These are phyloP conservation scores for Drosophila heteroneura DNA, from an alignment of 2,888 invertebrate species.

Conservation along the genomic window DNA sequence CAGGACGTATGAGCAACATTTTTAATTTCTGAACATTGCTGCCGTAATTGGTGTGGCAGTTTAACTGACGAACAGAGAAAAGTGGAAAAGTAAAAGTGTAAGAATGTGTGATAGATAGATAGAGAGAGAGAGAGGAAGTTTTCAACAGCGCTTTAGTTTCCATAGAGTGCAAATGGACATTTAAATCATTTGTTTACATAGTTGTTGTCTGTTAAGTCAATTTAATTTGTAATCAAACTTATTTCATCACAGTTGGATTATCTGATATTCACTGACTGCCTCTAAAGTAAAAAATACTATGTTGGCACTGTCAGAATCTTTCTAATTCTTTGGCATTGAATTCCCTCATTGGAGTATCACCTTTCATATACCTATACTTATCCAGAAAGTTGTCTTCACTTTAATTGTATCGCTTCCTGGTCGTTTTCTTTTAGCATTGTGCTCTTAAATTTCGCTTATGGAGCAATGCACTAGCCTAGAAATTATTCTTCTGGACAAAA, in stretches of 20 bases:
- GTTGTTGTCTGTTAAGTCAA: background rate
- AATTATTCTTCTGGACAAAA: conserved; percentile 21
- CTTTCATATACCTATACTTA: background rate
- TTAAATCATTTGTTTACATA: background rate
- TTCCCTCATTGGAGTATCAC: background rate
- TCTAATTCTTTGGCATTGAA: background rate
- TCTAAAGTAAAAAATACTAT: background rate
- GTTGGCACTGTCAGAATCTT: background rate
- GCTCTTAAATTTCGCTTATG: conserved; percentile 37
- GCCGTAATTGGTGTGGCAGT: conserved; percentile 66
- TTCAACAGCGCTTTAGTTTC: background rate
- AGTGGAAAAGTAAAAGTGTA: background rate
- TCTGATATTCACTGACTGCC: background rate
- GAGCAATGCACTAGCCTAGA: conserved; percentile 37
- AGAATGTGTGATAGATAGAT: background rate
- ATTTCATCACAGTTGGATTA: background rate
- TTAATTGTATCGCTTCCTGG: conserved; percentile 23
- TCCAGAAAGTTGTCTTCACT: background rate
- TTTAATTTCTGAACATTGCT: conserved; percentile 74
- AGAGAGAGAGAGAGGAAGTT: background rate
- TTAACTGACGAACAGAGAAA: conserved; percentile 37
- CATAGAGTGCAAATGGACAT: background rate
- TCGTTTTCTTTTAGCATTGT: conserved; percentile 50
- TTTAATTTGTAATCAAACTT: background rate
- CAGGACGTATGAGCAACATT: conserved; percentile 68